These are phyloP conservation scores for Zhuqinia jingwanae DNA, from an alignment of 2,888 invertebrate species.

Conservation along the genomic window DNA sequence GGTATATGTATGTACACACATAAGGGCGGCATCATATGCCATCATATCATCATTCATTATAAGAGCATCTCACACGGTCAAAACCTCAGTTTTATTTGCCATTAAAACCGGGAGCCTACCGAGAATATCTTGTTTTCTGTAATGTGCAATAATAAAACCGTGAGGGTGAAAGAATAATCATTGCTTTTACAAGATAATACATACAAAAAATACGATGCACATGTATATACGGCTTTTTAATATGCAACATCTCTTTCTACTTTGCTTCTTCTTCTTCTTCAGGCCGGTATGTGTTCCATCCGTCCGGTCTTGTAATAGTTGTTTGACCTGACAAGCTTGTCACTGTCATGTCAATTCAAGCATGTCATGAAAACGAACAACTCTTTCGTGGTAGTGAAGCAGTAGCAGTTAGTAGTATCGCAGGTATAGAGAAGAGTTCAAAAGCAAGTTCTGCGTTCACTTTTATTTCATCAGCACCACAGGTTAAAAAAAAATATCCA, in stretches of 20 bases:
- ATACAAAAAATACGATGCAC: no score
- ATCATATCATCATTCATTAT: no score
- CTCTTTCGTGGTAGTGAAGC: not conserved
- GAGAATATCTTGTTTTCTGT: conserved; percentile 58
- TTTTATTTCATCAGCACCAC: no score
- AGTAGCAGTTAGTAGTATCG: not conserved
- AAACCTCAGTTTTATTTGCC: conserved; percentile 50
- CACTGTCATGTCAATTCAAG: conserved; percentile 63
- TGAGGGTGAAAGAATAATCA: conserved; percentile 4
- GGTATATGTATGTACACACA: no score
- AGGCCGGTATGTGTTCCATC: conserved; percentile 25
- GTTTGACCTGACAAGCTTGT: conserved; percentile 61
- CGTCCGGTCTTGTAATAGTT: conserved; percentile 20
- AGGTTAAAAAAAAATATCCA: no score
- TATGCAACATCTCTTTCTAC: not conserved
- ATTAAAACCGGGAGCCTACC: conserved; percentile 68
- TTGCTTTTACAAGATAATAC: not conserved
- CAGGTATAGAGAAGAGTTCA: conserved; percentile 11
- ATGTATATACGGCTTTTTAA: not conserved
- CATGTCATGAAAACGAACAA: conserved; percentile 49
- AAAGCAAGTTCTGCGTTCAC: not conserved
- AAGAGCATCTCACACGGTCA: conserved; percentile 44
- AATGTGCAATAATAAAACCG: conserved; percentile 50
- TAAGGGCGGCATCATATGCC: conserved; percentile 4
- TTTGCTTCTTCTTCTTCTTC: not conserved